Base-by-base conservation (phyloP, 2,113 vertebrate species). In the Xenopus laevis region DNA sequence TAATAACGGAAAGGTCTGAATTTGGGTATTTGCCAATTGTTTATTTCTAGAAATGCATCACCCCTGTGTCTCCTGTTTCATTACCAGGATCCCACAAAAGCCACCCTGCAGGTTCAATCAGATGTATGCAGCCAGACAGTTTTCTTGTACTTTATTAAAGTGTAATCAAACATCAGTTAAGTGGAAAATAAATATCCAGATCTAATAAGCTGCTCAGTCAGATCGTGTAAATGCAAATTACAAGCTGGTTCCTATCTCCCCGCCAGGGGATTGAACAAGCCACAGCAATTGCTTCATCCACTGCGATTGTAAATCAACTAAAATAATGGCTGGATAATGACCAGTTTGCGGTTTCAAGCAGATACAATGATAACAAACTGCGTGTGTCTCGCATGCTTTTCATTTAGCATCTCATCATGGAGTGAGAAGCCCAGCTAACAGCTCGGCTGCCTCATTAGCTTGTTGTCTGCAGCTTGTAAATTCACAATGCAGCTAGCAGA, bases 191-290 rank as follows among this genome's bases (percentile, higher is more conserved):
- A 98, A 95, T 95, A 96, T 95, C 94, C 92, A 92, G 91, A 92
- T 95, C 94, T 95, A 96, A 96, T 96, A 96, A 97, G 93, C 94
- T 93, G 92, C 94, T 95, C 93, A 96, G 94, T 92, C 93, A 93
- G 93, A 97, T 95, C 91, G 92, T 97, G 94, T 95, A 98, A 95
- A 97, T 96, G 95, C 93, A 95, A 97, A 98, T 97, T 92, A 95
- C 93, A 95, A 95, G 93, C 92, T 95, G 94, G 91, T 94, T 94
- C 88, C 93, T 91, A 90, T 94, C 92, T 91, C 86, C 93, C 92
- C 94, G 92, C 93, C 85, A 86, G 92, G 94, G 91, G 91, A 92
- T 90, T 91, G 91, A 93, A 91, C 89, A 91, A 90, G 88, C 90
- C 93, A 87, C 91, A 90, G 92, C 91, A 90, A 83, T 93, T 89